Conservation (phyloP, 2,797 vertebrate species). For the Muscicapa striata region DNA sequence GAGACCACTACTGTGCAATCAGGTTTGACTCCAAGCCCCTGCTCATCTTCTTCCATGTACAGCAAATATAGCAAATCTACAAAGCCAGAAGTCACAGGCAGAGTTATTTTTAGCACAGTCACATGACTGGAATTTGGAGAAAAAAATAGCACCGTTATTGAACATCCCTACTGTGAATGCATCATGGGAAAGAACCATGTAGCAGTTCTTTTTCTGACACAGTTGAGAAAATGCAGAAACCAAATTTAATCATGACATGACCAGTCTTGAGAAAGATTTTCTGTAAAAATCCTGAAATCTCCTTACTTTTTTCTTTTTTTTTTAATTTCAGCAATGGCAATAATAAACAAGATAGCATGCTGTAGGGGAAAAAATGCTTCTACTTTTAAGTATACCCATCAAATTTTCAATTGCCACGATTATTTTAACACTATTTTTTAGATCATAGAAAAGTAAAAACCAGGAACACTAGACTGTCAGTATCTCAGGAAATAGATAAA, state of each 20-base stretch:
- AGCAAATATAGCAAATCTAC: background rate
- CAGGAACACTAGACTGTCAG: background rate
- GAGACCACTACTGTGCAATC: background rate
- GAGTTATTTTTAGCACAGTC: conserved; percentile 44
- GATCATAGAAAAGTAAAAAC: background rate
- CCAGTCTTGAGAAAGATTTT: background rate
- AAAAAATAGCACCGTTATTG: conserved; percentile 50
- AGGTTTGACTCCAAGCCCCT: background rate
- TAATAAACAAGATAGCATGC: background rate
- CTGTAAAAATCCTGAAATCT: background rate
- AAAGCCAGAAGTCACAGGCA: conserved; percentile 26
- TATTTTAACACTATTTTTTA: background rate
- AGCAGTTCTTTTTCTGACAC: conserved; percentile 1
- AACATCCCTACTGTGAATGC: conserved; percentile 25
- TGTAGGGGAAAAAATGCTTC: background rate
- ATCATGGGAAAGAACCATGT: background rate
- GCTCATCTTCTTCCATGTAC: background rate
- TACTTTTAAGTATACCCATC: background rate
- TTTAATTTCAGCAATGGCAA: background rate
- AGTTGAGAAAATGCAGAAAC: conserved; percentile 10
- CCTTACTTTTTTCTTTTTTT: background rate
- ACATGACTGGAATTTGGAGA: conserved; percentile 25
- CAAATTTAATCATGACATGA: conserved; percentile 6
- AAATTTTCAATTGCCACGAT: background rate
- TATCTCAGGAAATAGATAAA: conserved; percentile 18